Percentiles rank a stretch among this genome's conserved stretches.
Conservation (phyloP, 2,797 vertebrate species). For the Lateolabrax maculatus region DNA sequence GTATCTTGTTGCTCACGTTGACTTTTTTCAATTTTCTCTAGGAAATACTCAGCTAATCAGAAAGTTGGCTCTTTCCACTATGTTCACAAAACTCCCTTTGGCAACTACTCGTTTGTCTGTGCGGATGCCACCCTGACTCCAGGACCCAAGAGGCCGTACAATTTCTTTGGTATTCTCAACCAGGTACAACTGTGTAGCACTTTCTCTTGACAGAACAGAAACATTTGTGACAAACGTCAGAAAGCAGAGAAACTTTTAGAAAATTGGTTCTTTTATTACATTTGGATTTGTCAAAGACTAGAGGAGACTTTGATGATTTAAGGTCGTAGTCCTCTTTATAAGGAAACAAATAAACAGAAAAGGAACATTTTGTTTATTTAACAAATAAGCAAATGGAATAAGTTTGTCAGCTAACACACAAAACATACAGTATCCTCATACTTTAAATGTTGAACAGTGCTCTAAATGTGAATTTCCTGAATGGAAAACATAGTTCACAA, state of each 20-base stretch:
- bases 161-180: constrained; percentile 97
- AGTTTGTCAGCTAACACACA: not conserved
- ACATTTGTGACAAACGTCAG: not conserved
- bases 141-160: constrained; percentile 96
- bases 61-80: constrained; percentile 96
- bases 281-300: not conserved
- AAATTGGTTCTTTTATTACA: not conserved
- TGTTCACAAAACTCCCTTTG: constrained; percentile 92
- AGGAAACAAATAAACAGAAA: not conserved
- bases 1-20: constrained; percentile 3
- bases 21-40: constrained; percentile 61
- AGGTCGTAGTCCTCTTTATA: not conserved
- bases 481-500: not conserved
- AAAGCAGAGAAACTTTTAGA: not conserved
- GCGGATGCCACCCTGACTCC: constrained; percentile 93
- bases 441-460: not conserved
- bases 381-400: not conserved
- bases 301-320: not conserved
- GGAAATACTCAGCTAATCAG: constrained; percentile 94
- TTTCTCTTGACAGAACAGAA: not conserved
- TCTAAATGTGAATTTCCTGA: not conserved
- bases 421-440: not conserved
- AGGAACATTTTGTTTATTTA: not conserved
- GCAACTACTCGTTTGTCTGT: constrained; percentile 97
- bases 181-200: constrained; percentile 79